A percentile compares a stretch with the other conserved stretches of the same genome.
phyloP scores from a whole-genome alignment of 2,113 vertebrate species.

The Coturnix japonica region DNA sequence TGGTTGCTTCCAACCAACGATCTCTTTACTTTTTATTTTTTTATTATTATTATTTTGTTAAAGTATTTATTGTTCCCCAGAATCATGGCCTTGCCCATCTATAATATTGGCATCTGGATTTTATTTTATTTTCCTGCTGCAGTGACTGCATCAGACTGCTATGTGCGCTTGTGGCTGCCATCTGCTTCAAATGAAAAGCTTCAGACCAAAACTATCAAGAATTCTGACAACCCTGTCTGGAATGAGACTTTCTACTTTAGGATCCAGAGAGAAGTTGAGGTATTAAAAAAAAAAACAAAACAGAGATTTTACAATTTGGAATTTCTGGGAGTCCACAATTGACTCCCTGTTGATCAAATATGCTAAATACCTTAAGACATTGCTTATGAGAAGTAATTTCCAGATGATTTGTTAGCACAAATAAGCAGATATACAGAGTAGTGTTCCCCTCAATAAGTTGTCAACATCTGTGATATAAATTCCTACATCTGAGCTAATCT shows the following conservation, averaged over 20 bases:
- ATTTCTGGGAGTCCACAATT: neutral
- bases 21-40: neutral
- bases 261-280: conserved; percentile 84
- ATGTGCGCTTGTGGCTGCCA: conserved; percentile 84
- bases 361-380: neutral
- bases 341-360: neutral
- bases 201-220: conserved; percentile 80
- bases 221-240: conserved; percentile 83
- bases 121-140: conserved; percentile 34
- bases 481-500: neutral
- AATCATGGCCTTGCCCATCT: neutral
- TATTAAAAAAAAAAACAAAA: conserved; percentile 52
- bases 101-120: neutral
- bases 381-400: neutral
- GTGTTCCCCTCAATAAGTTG: neutral
- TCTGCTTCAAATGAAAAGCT: conserved; percentile 75
- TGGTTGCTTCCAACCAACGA: neutral
- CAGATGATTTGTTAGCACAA: neutral
- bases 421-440: neutral
- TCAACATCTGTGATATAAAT: neutral
- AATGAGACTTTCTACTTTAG: conserved; percentile 86
- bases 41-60: too few relatives aligned
- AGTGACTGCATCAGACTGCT: conserved; percentile 84
- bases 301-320: neutral
- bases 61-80: neutral